phyloP scores from a whole-genome alignment of 23 tunicate genomes.

The Ascidia mentula region DNA sequence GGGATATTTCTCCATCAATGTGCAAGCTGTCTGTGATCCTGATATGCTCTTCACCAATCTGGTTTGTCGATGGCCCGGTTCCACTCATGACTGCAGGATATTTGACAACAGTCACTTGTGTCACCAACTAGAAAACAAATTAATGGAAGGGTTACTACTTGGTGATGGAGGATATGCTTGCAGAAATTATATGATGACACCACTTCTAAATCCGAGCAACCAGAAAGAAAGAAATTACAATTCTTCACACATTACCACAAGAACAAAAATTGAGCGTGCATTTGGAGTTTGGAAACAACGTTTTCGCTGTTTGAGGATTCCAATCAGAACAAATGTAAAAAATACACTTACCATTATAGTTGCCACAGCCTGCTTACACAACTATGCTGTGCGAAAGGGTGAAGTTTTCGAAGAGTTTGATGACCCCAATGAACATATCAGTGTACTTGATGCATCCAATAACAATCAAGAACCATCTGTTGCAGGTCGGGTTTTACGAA shows the following conservation, averaged over 20 bases:
- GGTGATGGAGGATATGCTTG: slow-evolving; percentile 61
- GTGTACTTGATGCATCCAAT: background rate
- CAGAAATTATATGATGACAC: slow-evolving; percentile 57
- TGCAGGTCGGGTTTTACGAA: slow-evolving; percentile 8
- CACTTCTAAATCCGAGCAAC: slow-evolving; percentile 21
- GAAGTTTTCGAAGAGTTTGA: background rate
- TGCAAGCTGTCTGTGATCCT: slow-evolving; percentile 51
- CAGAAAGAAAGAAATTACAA: slow-evolving; percentile 30
- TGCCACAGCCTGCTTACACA: slow-evolving; percentile 18
- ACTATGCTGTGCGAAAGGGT: slow-evolving; percentile 1
- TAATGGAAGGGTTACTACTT: slow-evolving; percentile 24
- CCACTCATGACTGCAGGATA: slow-evolving; percentile 53
- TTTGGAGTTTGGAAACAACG: slow-evolving; percentile 22
- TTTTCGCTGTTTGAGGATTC: slow-evolving; percentile 17
- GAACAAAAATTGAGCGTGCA: slow-evolving; percentile 26
- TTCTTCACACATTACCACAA: slow-evolving; percentile 33
- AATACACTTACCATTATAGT: background rate
- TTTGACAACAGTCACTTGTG: slow-evolving; percentile 37
- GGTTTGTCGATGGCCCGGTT: slow-evolving; percentile 71
- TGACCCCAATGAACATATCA: background rate
- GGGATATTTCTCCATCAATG: no score
- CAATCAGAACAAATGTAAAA: background rate
- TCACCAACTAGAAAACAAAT: slow-evolving; percentile 34
- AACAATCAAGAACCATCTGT: background rate
- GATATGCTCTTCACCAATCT: slow-evolving; percentile 42